Percentiles rank a stretch among this genome's conserved stretches.
Conservation (phyloP, 2,888 invertebrate genomes). For the Mystacides longicornis region DNA sequence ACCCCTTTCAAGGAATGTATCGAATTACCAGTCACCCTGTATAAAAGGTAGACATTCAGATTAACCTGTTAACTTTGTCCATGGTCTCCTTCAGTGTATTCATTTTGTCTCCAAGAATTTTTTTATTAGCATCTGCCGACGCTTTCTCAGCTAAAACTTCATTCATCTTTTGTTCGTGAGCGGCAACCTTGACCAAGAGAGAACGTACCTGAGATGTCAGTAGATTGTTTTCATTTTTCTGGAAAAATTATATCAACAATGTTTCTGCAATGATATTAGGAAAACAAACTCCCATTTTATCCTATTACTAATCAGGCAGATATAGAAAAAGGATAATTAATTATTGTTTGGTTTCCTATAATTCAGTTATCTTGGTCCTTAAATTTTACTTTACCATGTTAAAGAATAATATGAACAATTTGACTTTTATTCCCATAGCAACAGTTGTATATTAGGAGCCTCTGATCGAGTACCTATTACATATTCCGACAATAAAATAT, state of each 20-base stretch:
- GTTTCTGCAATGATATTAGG: background rate
- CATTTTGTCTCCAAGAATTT: background rate
- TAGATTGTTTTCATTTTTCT: slow-evolving; percentile 12
- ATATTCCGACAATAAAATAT: no score
- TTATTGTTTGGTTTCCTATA: no score
- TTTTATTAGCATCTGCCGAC: slow-evolving; percentile 6
- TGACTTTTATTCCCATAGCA: no score
- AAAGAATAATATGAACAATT: no score
- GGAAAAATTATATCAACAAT: background rate
- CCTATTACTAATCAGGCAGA: no score
- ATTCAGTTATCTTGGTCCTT: background rate
- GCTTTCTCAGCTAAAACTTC: slow-evolving; percentile 7
- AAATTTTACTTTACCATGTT: no score
- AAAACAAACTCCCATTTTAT: background rate
- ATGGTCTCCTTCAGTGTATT: background rate
- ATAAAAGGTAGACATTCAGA: background rate
- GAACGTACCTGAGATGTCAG: slow-evolving; percentile 10
- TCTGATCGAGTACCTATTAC: no score
- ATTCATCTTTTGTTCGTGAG: slow-evolving; percentile 1
- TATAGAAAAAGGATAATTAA: no score
- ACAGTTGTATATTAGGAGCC: no score
- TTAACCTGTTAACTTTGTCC: background rate
- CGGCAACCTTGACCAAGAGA: background rate
- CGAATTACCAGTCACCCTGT: background rate
- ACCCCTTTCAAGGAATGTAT: background rate